phyloP scores from a whole-genome alignment of 1,140 invertebrate genomes.

The Pygmarrhopalites habei region DNA sequence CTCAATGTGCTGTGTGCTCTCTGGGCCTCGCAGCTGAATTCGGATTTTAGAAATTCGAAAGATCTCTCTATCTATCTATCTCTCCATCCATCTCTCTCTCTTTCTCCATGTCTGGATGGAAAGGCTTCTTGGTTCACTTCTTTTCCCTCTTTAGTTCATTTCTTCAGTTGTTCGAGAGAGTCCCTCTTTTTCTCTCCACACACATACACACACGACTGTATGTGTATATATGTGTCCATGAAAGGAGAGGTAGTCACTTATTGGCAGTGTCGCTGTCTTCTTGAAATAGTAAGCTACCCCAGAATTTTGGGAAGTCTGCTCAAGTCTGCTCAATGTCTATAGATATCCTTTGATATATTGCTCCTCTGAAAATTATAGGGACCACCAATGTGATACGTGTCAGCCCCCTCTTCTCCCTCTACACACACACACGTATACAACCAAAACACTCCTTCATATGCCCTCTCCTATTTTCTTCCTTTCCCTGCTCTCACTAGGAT shows the following conservation, averaged over 20 bases:
- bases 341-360: too few relatives aligned
- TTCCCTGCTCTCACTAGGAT: background rate
- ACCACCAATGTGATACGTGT: too few relatives aligned
- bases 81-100: background rate
- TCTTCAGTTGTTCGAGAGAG: background rate
- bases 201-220: too few relatives aligned
- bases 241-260: too few relatives aligned
- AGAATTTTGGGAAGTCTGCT: constrained; percentile 1
- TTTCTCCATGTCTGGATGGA: background rate
- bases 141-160: background rate
- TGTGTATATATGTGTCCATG: too few relatives aligned
- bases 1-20: too few relatives aligned
- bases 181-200: background rate
- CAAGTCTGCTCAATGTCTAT: background rate
- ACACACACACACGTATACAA: too few relatives aligned
- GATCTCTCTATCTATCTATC: constrained; percentile 4
- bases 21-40: too few relatives aligned
- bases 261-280: too few relatives aligned
- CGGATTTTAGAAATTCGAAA: background rate
- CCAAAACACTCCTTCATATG: background rate
- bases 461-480: background rate
- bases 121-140: background rate
- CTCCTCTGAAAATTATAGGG: background rate
- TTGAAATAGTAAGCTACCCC: too few relatives aligned
- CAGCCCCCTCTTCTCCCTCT: background rate